phyloP scores from a whole-genome alignment of 2,797 vertebrate genomes.

The Antennarius maculatus region DNA sequence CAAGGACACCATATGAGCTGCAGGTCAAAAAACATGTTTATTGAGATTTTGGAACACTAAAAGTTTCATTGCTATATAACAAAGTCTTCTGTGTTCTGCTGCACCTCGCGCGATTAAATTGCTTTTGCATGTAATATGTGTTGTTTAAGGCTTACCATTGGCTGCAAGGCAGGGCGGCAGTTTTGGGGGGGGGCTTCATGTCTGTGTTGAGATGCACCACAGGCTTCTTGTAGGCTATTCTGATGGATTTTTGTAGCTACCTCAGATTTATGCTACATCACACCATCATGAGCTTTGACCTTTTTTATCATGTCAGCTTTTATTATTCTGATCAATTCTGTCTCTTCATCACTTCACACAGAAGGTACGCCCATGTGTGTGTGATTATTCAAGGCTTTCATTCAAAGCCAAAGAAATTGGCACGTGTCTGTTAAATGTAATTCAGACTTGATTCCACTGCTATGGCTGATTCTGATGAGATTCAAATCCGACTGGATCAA shows the following conservation, averaged over 20 bases:
- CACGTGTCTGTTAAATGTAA: not conserved
- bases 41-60: not conserved
- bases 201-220: not conserved
- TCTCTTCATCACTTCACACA: not conserved
- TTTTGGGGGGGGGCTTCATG: not conserved
- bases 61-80: not conserved
- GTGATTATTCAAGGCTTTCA: not conserved
- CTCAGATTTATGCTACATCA: constrained; percentile 1
- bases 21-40: constrained; percentile 58
- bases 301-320: constrained; percentile 20
- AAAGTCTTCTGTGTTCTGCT: not conserved
- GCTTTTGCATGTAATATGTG: not conserved
- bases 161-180: not conserved
- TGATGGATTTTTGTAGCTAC: not conserved
- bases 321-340: constrained; percentile 1
- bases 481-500: constrained; percentile 58
- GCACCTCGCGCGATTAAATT: not conserved
- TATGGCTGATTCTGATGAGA: constrained; percentile 13
- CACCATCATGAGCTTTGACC: constrained; percentile 9
- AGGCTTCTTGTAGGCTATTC: not conserved
- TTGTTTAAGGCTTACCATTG: not conserved
- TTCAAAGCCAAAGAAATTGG: not conserved
- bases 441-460: not conserved
- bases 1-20: constrained; percentile 66
- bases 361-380: too few relatives aligned